Percentiles rank a stretch among this genome's conserved stretches.
phyloP scores from a whole-genome alignment of 2,113 vertebrate genomes.

The Melozone crissalis region DNA sequence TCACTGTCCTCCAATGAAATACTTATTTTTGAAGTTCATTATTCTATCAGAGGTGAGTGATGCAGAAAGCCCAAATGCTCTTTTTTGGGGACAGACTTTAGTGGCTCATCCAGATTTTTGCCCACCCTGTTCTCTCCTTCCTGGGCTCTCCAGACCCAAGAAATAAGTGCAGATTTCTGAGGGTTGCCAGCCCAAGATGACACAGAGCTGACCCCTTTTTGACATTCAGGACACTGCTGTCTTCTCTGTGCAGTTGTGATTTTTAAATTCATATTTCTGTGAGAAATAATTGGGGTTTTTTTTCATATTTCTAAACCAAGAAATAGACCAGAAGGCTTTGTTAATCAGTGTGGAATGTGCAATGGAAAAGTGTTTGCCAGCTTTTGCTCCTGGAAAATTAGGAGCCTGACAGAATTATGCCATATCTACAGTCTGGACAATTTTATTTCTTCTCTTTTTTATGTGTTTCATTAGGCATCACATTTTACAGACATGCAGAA shows the following conservation, averaged over 20 bases:
- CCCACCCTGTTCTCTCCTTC: not conserved
- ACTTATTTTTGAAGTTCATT: not conserved
- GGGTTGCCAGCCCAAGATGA: not conserved
- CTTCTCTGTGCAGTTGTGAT: not conserved
- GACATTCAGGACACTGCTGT: not conserved
- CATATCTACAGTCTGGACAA: not conserved
- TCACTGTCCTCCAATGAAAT: not conserved
- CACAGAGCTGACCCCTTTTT: not conserved
- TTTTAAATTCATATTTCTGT: not conserved
- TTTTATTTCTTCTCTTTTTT: not conserved
- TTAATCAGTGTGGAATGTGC: not conserved
- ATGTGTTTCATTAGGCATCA: not conserved
- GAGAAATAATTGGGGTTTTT: not conserved
- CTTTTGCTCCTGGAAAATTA: constrained; percentile 6
- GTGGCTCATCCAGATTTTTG: not conserved
- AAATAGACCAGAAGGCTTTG: not conserved
- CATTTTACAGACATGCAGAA: not conserved
- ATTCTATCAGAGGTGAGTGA: not conserved
- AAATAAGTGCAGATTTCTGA: not conserved
- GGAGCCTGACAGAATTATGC: not conserved
- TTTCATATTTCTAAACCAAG: not conserved
- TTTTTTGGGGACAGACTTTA: not conserved
- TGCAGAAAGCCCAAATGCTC: not conserved
- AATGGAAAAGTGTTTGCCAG: not conserved
- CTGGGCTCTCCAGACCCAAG: not conserved